Evolutionary conservation across 2,113 vertebrate genomes (phyloP), one percentile per base, ranked within the genome.

Genomic region (Gallinago jamesoni): DNA sequence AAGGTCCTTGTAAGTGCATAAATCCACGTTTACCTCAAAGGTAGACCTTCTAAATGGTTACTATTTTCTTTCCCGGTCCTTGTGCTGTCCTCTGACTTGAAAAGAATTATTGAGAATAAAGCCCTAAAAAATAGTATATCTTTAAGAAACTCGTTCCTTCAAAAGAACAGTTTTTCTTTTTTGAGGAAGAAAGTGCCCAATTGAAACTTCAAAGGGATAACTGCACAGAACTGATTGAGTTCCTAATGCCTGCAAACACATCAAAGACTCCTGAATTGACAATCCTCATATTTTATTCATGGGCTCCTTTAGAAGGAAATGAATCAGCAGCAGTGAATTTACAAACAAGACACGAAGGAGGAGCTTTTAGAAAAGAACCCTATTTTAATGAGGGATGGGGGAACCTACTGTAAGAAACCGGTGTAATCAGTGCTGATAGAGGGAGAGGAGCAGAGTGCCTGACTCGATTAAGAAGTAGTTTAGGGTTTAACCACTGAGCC

Each of bases 251-350:
- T 89, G 87, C 92, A 94, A 95, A 76, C 37, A 89, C 88, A 96
- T 97, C 93, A 97, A 95, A 96, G 94, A 66, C 84, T 92, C 35
- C 16, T 81, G 60, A 66, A 94, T 5, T 75, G 91, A 41, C 19
- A 84, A 90, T 91, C 86, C 41, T 95, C 73, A 66, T 94, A 37
- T 95, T 97, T 95, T 95, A 96, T 97, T 94, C 89, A 96, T 94
- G 69, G 94, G 25, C 13, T 92, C 28, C 80, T 76, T 76, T 84
- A 64, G 62, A 84, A 86, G 64, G 52, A 66, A 87, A 60, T 93
- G 47, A 85, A 62, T 93, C n/a, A 4, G 59, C 69, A 89, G 64
- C 77, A 59, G 66, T 76, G 55, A 94, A 84, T 96, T 89, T 93
- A 70, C 89, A 96, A 96, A 92, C 80, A 95, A 94, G 84, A 56